Base-by-base conservation (phyloP, 2,797 vertebrate genomes). In the Sebastes diploproa region DNA sequence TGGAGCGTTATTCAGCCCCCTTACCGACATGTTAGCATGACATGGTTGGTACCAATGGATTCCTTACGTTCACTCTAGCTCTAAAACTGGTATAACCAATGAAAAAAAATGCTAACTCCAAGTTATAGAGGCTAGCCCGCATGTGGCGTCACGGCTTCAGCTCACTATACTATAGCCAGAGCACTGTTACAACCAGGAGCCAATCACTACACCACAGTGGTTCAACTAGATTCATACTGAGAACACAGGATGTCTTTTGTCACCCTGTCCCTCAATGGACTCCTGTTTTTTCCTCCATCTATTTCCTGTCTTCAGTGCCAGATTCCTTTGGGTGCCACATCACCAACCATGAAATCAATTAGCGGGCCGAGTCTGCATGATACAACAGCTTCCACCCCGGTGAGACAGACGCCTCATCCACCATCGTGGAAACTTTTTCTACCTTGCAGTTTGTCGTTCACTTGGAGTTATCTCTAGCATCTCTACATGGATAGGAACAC, bases 321-420 rank as follows among this genome's bases (percentile, higher is more conserved):
- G 86, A 86, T 84, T 88, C 82, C 81, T 87, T 78, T 78, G 75
- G 74, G 84, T 61, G 27, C 82, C 72, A 83, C 75, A 90, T 85
- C 83, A 88, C 83, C 83, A 88, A 85, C 88, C 56, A 62, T 83
- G 81, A 90, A 89, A 89, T 87, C 87, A 89, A 89, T 89, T 87
- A 90, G 82, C 61, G 8, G 54, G 54, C 59, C 7, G 25, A 77
- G 69, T 61, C 78, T 83, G 77, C 50, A 52, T 52, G 75, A 80
- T 60, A 77, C 81, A 79, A 81, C 55, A 67, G 85, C 72, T 66
- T 32, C 77, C 61, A 62, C 50, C 42, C 38, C 78, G 58, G 25
- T 72, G 64, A 78, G 72, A 77, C 64, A 34, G 59, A 75, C 18
- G 16, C 0, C 14, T 7, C 60, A 23, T 56, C 29, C 46, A 46